These are phyloP conservation scores for Gymnoscopelus microlampas DNA, from an alignment of 2,797 vertebrate genomes.

Conservation along the genomic window DNA sequence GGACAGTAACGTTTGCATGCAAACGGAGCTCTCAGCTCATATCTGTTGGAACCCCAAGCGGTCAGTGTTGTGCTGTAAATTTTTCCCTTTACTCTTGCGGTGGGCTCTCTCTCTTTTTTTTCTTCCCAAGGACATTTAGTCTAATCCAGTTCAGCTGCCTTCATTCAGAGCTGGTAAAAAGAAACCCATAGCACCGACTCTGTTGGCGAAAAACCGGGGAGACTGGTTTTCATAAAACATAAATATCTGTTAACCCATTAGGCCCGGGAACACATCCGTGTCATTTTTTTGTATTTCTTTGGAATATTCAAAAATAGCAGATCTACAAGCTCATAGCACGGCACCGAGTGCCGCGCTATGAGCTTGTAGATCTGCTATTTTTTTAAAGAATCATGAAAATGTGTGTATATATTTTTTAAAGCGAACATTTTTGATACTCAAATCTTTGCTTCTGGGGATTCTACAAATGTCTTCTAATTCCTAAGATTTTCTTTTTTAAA, in stretches of 20 bases:
- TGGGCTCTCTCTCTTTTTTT: conserved; percentile 76
- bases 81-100: conserved; percentile 79
- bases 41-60: conserved; percentile 74
- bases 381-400: too few species aligned
- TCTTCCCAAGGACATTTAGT: conserved; percentile 76
- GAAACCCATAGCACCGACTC: conserved; percentile 69
- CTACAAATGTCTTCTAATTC: too few species aligned
- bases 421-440: too few species aligned
- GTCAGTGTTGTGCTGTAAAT: conserved; percentile 77
- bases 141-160: conserved; percentile 86
- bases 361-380: too few species aligned
- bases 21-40: conserved; percentile 55
- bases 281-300: too few species aligned
- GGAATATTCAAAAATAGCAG: too few species aligned
- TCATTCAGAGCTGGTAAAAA: conserved; percentile 79
- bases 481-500: too few species aligned
- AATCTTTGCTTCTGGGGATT: too few species aligned
- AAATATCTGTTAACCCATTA: conserved; percentile 75
- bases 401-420: too few species aligned
- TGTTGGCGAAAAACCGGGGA: conserved; percentile 62
- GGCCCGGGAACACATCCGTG: too few species aligned
- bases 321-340: too few species aligned
- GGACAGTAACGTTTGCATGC: conserved; percentile 29
- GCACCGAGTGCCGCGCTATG: too few species aligned
- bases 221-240: conserved; percentile 83